Percentiles rank a stretch among this genome's conserved stretches.
phyloP scores from a whole-genome alignment of 53 echinoderm and acorn worm species.

The Glandiceps talaboti region DNA sequence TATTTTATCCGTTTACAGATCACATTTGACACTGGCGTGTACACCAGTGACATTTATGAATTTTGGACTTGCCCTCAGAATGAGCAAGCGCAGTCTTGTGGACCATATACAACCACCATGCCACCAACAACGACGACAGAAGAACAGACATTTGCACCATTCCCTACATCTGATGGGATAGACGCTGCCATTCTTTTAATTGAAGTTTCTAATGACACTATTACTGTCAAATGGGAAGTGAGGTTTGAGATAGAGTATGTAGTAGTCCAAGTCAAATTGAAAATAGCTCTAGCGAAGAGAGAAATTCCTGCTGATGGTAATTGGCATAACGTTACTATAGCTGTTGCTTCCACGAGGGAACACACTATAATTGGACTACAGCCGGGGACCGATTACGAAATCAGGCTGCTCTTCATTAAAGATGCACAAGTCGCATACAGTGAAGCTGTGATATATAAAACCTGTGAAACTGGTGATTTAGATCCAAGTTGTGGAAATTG shows the following conservation, averaged over 20 bases:
- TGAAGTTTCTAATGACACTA: not conserved
- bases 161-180: not conserved
- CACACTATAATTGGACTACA: not conserved
- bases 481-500: not conserved
- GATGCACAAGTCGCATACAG: not conserved
- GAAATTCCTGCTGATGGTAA: not conserved
- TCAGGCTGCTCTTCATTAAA: not conserved
- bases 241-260: not conserved
- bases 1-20: not conserved
- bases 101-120: not conserved
- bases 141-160: not conserved
- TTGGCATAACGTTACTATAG: not conserved
- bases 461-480: not conserved
- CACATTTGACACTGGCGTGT: not conserved
- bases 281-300: not conserved
- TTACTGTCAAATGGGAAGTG: not conserved
- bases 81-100: not conserved
- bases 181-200: not conserved
- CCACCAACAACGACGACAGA: not conserved
- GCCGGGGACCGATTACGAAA: not conserved
- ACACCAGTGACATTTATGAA: not conserved
- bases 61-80: not conserved
- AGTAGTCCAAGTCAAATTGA: not conserved
- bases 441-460: not conserved
- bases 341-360: not conserved